Percentiles rank a stretch among this genome's conserved stretches.
Conservation (phyloP, 2,113 vertebrate genomes). For the Hoplias malabaricus region DNA sequence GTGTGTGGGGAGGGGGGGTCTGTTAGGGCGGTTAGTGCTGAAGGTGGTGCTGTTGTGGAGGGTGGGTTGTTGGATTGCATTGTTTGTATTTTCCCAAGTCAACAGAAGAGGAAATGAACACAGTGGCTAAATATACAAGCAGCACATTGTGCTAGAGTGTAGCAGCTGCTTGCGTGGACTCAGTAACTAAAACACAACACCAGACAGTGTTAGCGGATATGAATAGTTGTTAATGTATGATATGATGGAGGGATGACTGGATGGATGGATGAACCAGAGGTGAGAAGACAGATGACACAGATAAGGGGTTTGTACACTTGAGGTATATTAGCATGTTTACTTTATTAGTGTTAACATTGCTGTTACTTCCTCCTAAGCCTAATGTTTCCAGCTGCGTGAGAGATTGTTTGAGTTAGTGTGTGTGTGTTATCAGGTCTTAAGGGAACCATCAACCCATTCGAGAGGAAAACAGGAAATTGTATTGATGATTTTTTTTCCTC, state of each 20-base stretch:
- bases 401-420: too few species aligned
- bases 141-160: slow-evolving; percentile 62
- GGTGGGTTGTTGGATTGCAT: slow-evolving; percentile 47
- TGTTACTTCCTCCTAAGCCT: background rate
- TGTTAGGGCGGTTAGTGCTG: slow-evolving; percentile 25
- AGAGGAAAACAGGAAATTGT: slow-evolving; percentile 55
- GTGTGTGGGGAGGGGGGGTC: too few species aligned
- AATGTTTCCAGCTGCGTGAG: background rate
- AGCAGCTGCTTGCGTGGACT: slow-evolving; percentile 65
- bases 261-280: slow-evolving; percentile 34
- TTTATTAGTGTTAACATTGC: too few species aligned
- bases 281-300: slow-evolving; percentile 14
- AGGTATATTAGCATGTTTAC: too few species aligned
- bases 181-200: slow-evolving; percentile 42
- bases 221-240: slow-evolving; percentile 36
- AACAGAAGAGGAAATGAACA: slow-evolving; percentile 70
- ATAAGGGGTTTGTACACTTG: background rate
- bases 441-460: slow-evolving; percentile 20
- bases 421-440: slow-evolving; percentile 32
- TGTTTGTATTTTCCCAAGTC: slow-evolving; percentile 72
- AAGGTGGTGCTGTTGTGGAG: slow-evolving; percentile 20
- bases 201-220: slow-evolving; percentile 44
- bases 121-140: slow-evolving; percentile 73
- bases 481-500: slow-evolving; percentile 24
- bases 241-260: slow-evolving; percentile 20